Percentiles rank a stretch among this genome's conserved stretches.
phyloP scores from a whole-genome alignment of 2,113 vertebrate species.

The Coptodon bakossiorum region DNA sequence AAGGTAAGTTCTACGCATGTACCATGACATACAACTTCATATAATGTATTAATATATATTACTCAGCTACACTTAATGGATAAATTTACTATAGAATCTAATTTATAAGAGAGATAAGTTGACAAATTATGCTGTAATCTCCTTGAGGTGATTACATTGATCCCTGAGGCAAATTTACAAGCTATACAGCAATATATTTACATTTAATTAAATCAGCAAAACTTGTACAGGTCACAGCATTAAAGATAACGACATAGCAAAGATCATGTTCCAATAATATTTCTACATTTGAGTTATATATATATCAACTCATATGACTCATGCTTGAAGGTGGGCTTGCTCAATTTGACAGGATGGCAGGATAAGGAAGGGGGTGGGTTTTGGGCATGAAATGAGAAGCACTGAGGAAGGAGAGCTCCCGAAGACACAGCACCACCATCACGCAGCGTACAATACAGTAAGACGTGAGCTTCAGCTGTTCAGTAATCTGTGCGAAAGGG shows the following conservation, averaged over 20 bases:
- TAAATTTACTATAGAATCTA: not conserved
- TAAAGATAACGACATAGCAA: not conserved
- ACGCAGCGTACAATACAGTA: not conserved
- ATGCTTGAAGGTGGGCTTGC: constrained; percentile 7
- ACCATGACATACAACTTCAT: not conserved
- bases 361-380: not conserved
- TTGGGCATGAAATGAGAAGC: constrained; percentile 12
- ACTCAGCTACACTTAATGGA: not conserved
- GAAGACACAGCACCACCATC: not conserved
- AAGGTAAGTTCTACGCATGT: not conserved
- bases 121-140: not conserved
- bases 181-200: not conserved
- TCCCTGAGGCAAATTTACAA: not conserved
- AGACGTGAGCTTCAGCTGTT: not conserved
- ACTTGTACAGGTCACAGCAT: not conserved
- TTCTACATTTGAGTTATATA: not conserved
- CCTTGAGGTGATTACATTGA: not conserved
- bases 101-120: not conserved
- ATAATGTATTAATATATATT: not conserved
- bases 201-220: not conserved
- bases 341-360: not conserved
- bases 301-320: constrained; percentile 26
- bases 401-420: not conserved
- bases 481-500: not conserved
- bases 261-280: not conserved